Conservation (phyloP, 2,797 vertebrate genomes). For the Chaetophractus vellerosus region DNA sequence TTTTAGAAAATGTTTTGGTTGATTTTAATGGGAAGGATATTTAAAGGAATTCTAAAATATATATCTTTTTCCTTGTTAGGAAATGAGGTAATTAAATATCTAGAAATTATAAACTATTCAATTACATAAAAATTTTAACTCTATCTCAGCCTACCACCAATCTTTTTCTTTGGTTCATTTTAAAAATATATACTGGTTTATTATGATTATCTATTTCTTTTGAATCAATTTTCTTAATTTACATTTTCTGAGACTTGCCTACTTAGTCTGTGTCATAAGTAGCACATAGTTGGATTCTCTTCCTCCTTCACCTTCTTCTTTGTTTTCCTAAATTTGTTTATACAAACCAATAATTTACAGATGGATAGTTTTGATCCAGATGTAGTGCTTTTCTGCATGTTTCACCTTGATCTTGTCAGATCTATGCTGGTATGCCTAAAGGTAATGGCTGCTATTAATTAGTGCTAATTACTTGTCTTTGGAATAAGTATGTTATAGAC, state of each 20-base stretch:
- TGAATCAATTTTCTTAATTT: not conserved
- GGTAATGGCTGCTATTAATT: not conserved
- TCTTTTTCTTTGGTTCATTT: not conserved
- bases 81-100: not conserved
- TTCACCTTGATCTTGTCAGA: not conserved
- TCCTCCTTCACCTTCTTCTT: not conserved
- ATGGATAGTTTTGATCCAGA: not conserved
- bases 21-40: not conserved
- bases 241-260: not conserved
- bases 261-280: not conserved
- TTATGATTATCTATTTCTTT: not conserved
- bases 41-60: not conserved
- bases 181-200: not conserved
- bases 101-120: not conserved
- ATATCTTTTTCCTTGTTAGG: not conserved
- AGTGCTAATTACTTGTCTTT: not conserved
- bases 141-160: not conserved
- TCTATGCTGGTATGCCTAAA: not conserved
- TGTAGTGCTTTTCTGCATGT: not conserved
- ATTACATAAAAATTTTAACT: not conserved
- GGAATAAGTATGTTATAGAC: not conserved
- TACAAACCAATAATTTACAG: not conserved
- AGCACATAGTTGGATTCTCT: not conserved
- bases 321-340: not conserved
- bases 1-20: not conserved